Conservation (phyloP, 37 sponge, comb jelly and placozoan species). For the Cladorhizidae sp. region DNA sequence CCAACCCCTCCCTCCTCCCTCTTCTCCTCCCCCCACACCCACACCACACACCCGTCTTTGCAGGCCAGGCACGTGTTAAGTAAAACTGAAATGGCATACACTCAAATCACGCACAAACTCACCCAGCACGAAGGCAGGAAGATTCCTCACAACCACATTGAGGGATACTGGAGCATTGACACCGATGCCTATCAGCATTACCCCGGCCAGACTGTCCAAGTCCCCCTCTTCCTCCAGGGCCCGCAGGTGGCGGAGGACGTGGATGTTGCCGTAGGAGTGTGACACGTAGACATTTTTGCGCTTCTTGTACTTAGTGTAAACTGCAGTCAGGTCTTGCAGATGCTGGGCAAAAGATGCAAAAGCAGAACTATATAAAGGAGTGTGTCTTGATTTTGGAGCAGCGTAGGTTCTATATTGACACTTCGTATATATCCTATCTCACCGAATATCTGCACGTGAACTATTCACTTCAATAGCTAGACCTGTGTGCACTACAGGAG, state of each 20-base stretch:
- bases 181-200: constrained; percentile 43
- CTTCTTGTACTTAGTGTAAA: constrained; percentile 49
- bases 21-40: too few relatives aligned
- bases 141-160: background rate
- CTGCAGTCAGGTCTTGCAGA: constrained; percentile 35
- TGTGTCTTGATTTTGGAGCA: too few relatives aligned
- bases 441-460: too few relatives aligned
- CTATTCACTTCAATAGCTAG: too few relatives aligned
- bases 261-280: constrained; percentile 77
- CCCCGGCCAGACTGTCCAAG: constrained; percentile 25
- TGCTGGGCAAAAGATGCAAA: constrained; percentile 45
- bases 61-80: too few relatives aligned
- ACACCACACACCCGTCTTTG: too few relatives aligned
- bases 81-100: too few relatives aligned
- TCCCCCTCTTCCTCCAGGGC: constrained; percentile 15
- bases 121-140: constrained; percentile 61
- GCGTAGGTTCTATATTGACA: too few relatives aligned
- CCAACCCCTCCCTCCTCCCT: too few relatives aligned
- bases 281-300: constrained; percentile 36
- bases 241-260: constrained; percentile 36
- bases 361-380: too few relatives aligned
- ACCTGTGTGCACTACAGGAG: too few relatives aligned
- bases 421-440: too few relatives aligned
- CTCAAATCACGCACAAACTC: background rate
- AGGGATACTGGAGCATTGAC: constrained; percentile 31